These are phyloP conservation scores for Poecilus cupreus DNA, from an alignment of 2,888 invertebrate species.

Conservation along the genomic window DNA sequence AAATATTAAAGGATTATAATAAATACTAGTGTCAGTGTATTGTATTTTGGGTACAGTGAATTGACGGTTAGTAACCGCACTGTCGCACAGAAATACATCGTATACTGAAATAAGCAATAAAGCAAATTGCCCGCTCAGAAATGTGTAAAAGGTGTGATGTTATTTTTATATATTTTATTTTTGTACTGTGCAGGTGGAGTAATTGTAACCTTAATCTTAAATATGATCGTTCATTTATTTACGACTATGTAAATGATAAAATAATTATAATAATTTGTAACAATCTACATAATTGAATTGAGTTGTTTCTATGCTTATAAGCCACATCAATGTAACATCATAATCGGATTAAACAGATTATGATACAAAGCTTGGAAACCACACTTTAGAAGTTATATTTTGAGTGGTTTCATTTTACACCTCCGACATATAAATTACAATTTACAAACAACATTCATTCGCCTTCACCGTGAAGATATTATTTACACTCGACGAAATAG, in stretches of 20 bases:
- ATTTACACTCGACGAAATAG: background rate
- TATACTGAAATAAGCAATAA: too few species aligned
- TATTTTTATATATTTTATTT: too few species aligned
- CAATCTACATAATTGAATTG: constrained; percentile 22
- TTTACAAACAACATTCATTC: constrained; percentile 20
- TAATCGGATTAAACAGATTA: constrained; percentile 38
- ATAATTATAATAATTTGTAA: constrained; percentile 21
- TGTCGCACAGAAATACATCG: too few species aligned
- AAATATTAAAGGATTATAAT: too few species aligned
- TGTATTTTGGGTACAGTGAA: too few species aligned
- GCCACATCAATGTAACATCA: background rate
- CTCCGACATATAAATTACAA: constrained; percentile 21
- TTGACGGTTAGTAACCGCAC: too few species aligned
- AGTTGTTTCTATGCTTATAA: constrained; percentile 23
- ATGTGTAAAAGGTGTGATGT: too few species aligned
- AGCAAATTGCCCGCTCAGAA: too few species aligned
- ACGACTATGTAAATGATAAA: background rate
- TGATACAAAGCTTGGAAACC: constrained; percentile 11
- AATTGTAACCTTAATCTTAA: too few species aligned
- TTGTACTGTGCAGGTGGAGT: too few species aligned
- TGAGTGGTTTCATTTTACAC: constrained; percentile 39
- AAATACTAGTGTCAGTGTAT: too few species aligned
- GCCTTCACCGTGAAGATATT: background rate
- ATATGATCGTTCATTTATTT: too few species aligned
- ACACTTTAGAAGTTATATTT: constrained; percentile 17